These are phyloP conservation scores for Cherax destructor DNA, from an alignment of 1,140 invertebrate species.

Conservation along the genomic window DNA sequence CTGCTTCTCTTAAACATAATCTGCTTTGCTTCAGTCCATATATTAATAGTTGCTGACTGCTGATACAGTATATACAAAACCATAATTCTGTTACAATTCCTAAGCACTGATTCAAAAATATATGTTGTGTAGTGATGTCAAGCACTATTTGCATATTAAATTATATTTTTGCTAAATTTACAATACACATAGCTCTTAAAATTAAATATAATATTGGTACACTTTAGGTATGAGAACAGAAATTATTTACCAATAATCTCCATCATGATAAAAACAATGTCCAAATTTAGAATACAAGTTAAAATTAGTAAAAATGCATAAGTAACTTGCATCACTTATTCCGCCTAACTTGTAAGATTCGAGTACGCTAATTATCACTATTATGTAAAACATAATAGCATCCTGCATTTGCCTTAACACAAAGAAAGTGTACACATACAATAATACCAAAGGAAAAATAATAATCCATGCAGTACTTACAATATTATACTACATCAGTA, in stretches of 20 bases:
- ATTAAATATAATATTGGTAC: neutral
- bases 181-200: neutral
- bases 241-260: neutral
- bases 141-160: slow-evolving; percentile 14
- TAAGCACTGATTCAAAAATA: neutral
- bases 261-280: neutral
- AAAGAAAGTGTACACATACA: neutral
- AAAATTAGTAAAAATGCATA: neutral
- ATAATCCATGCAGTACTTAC: neutral
- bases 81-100: neutral
- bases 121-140: neutral
- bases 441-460: neutral
- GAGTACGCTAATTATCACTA: neutral
- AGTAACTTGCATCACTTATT: neutral
- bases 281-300: neutral
- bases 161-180: slow-evolving; percentile 16
- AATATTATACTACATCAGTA: neutral
- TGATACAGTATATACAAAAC: neutral
- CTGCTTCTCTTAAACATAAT: neutral
- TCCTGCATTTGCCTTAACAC: neutral
- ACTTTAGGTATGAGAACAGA: neutral
- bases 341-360: neutral
- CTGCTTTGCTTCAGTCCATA: neutral
- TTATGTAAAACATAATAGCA: neutral
- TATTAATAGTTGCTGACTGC: neutral